Conservation (phyloP, 2,797 vertebrate species). For the Scarus forsteni region DNA sequence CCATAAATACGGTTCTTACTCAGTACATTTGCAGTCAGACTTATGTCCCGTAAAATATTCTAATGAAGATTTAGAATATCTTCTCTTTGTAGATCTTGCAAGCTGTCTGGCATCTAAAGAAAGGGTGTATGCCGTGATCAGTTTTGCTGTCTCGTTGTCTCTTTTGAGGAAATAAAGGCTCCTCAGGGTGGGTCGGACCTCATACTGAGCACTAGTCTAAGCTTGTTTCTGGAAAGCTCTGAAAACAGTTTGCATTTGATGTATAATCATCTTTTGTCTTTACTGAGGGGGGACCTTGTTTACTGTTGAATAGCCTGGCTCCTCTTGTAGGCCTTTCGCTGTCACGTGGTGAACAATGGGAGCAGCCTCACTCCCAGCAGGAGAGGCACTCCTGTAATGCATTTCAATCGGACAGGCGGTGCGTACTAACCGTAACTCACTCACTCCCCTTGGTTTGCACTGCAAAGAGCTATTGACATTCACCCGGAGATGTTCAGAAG, state of each 20-base stretch:
- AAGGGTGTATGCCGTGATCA: not conserved
- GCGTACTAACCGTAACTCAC: constrained; percentile 74
- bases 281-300: constrained; percentile 54
- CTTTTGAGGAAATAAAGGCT: constrained; percentile 48
- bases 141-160: not conserved
- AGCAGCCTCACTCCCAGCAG: constrained; percentile 67
- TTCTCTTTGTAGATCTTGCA: no score
- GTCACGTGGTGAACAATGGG: constrained; percentile 76
- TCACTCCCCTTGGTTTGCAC: constrained; percentile 61
- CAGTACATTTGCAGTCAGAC: no score
- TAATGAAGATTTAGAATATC: no score
- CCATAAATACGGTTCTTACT: no score
- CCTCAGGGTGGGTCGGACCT: constrained; percentile 55
- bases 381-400: constrained; percentile 76
- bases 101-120: no score
- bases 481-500: constrained; percentile 50
- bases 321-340: constrained; percentile 59
- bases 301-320: constrained; percentile 52
- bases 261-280: constrained; percentile 72
- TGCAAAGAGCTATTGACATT: constrained; percentile 63
- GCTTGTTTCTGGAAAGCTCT: constrained; percentile 48
- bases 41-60: no score
- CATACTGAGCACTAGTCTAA: constrained; percentile 33
- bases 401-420: constrained; percentile 75
- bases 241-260: constrained; percentile 59